Evolutionary conservation across 2,888 invertebrate species (phyloP), one percentile per base, ranked within the genome.

Genomic region (Atethmia centrago): DNA sequence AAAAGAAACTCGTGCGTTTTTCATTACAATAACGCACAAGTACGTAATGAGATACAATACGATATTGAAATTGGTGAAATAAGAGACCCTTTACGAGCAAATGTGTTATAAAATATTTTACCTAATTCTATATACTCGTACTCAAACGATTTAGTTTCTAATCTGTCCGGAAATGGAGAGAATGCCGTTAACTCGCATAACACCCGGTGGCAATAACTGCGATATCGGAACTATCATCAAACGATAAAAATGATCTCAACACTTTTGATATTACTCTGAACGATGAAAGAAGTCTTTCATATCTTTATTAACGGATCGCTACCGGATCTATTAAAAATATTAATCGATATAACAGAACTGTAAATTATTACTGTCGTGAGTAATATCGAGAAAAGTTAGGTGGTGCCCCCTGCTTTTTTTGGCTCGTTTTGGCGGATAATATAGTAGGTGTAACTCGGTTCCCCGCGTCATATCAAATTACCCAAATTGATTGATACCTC

Each of bases 231-330:
- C 31, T 45, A 51, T 74, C 72, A 53, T 21, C 25, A 31, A 51
- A 51, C 59, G 16, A 53, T 72, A 61, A 61, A 73, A 73, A 42
- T 28, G 25, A 62, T 73, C 61, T 36, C 51, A 61, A 31, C 25
- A 2, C 74, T 62, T 63, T 47, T 40, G 14, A 47, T 63, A 47
- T 28, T 4, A 40, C 12, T 55, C 16, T n/a, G 12, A 47, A 40
- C 28, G 19, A 55, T 63, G 40, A 53, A 19, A 59, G 49, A 42
- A 42, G 49, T 25, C 42, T 42, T 42, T 71, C 25, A 73, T 63
- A n/a, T 63, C 14, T 40, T 14, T 47, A 19, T 40, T 55, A 40
- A 19, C 9, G 16, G n/a, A 36, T n/a, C 45, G n/a, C 19, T 36
- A n/a, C 21, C 49, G 49, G 71, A 71, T 42, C 28, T 72, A 45